A percentile compares a stretch with the other conserved stretches of the same genome.
Evolutionary conservation across 2,797 vertebrate genomes (phyloP).

Genomic region (Orestias chungarensis): DNA sequence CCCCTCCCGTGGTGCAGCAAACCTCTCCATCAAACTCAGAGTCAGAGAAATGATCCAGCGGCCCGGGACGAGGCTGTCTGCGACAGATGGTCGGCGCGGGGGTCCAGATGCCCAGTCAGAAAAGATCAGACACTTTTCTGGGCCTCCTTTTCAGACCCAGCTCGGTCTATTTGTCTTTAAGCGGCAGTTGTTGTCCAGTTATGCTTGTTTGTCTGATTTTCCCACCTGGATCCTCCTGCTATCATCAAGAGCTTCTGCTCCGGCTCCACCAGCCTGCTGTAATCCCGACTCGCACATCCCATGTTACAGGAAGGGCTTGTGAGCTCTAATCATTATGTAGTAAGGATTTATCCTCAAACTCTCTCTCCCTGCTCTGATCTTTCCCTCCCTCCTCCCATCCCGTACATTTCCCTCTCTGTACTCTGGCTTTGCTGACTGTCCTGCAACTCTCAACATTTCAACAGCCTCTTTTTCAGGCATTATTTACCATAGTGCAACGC

Average conservation of each 20-base stretch:
- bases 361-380: slow-evolving; percentile 43
- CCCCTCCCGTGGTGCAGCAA: slow-evolving; percentile 25
- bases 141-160: slow-evolving; percentile 24
- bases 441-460: slow-evolving; percentile 53
- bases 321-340: slow-evolving; percentile 84
- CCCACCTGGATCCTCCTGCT: slow-evolving; percentile 52
- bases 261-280: slow-evolving; percentile 67
- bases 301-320: slow-evolving; percentile 81
- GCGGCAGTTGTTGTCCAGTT: slow-evolving; percentile 52
- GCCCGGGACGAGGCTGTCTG: slow-evolving; percentile 33
- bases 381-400: slow-evolving; percentile 51
- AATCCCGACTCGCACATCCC: slow-evolving; percentile 79
- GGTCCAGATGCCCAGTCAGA: slow-evolving; percentile 40
- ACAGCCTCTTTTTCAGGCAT: slow-evolving; percentile 26
- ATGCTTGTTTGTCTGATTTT: not conserved
- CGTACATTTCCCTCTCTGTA: slow-evolving; percentile 53
- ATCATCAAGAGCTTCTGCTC: slow-evolving; percentile 49
- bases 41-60: slow-evolving; percentile 48
- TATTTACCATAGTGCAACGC: slow-evolving; percentile 11
- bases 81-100: slow-evolving; percentile 57
- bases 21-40: slow-evolving; percentile 61
- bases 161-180: slow-evolving; percentile 33
- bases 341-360: slow-evolving; percentile 81
- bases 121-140: slow-evolving; percentile 21
- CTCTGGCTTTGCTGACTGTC: slow-evolving; percentile 35